Base-by-base conservation (phyloP, 53 echinoderm and acorn worm genomes). In the Glandiceps talaboti region DNA sequence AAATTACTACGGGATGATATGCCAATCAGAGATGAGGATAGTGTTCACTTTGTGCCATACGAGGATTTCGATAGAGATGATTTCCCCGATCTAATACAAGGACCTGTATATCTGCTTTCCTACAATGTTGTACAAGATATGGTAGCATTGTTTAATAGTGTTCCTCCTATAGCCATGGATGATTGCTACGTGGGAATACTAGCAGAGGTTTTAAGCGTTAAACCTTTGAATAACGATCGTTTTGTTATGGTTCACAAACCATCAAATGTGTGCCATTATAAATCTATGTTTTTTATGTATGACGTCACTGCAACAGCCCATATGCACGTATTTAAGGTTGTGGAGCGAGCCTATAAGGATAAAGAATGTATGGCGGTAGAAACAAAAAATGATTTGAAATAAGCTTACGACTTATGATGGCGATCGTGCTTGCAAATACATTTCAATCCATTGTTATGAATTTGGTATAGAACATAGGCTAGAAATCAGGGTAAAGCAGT, bases 111-210 rank as follows among this genome's bases (percentile, higher is more conserved):
- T 81, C 33, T 96, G 28, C 31, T 96, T 32, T 93, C 92, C 27
- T 85, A 85, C 77, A 89, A 96, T 76, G 90, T 92, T 33, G 89
- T 91, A 28, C 73, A 82, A 33, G 32, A 76, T 1, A 92, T 96
- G 92, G 85, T 85, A 6, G 33, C 85, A 26, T 33, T 82, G 0
- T 86, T 93, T 77, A 33, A 33, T 14, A 45, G 30, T 0, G 75
- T 96, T 29, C 89, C 89, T 1, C 92, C 97, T 0, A 89, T 96
- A 30, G 97, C 97, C 0, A 92, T 96, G 92, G 92, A 92, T 25
- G 97, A 92, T 80, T 87, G 89, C 25, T 96, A 96, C 74, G 85
- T 96, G 25, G 97, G 97, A 25, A 73, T 96, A 33, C 85, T 96
- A 29, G 97, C 92, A 0, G 82, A 87, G 30, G 26, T 78, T 30